Percentiles rank a stretch among this genome's conserved stretches.
Evolutionary conservation across 2,888 invertebrate species (phyloP).

Genomic region (Digitonthophagus gazella): DNA sequence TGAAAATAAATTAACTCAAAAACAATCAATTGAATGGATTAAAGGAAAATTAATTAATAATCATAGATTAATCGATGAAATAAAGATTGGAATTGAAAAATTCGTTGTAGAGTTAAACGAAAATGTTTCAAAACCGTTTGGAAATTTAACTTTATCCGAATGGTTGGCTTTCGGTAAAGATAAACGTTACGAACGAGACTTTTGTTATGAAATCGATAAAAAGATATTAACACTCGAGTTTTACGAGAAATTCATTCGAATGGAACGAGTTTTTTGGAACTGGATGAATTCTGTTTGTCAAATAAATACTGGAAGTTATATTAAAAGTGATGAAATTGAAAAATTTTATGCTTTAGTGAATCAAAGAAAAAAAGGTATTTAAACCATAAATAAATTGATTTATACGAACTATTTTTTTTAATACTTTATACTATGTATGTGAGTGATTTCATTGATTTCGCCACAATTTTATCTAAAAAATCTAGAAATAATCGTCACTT

Average conservation of each 20-base stretch:
- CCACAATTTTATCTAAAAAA: too few species aligned
- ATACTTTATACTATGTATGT: too few species aligned
- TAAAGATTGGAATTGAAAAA: background rate
- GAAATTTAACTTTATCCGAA: background rate
- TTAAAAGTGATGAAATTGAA: background rate
- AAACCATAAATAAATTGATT: too few species aligned
- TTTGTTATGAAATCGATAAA: slow-evolving; percentile 1
- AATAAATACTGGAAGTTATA: background rate
- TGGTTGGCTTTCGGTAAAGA: slow-evolving; percentile 8
- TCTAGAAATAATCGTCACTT: too few species aligned
- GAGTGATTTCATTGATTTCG: too few species aligned
- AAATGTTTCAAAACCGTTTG: background rate
- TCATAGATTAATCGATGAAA: slow-evolving; percentile 3
- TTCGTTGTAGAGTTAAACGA: slow-evolving; percentile 4
- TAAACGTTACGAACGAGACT: background rate
- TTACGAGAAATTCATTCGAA: slow-evolving; percentile 6
- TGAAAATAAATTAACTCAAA: background rate
- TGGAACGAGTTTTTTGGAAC: slow-evolving; percentile 3
- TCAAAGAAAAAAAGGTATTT: too few species aligned
- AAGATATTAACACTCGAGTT: slow-evolving; percentile 3
- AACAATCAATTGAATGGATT: slow-evolving; percentile 4
- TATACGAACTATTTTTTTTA: background rate
- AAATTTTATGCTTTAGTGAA: too few species aligned
- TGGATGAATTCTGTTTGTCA: slow-evolving; percentile 1
- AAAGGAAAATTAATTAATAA: background rate